These are phyloP conservation scores for Cottus gobio DNA, from an alignment of 2,113 vertebrate species.

Conservation along the genomic window DNA sequence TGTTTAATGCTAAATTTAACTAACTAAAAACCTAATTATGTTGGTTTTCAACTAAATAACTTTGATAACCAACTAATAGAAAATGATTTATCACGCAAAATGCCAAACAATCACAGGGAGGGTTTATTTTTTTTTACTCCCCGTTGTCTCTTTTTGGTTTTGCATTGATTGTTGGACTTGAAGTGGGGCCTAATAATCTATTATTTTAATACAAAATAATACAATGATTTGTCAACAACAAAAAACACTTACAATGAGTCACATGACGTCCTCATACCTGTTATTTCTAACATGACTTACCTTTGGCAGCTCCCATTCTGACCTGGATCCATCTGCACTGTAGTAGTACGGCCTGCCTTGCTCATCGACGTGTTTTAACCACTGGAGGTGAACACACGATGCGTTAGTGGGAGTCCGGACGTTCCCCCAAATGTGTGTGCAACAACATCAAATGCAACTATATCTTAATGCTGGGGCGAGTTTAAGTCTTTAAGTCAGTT, in stretches of 20 bases:
- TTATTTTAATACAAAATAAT: too few species aligned
- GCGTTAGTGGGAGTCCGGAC: not conserved
- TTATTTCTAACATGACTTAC: constrained; percentile 72
- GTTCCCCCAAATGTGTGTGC: not conserved
- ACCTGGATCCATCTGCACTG: constrained; percentile 92
- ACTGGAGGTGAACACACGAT: constrained; percentile 81
- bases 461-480: too few species aligned
- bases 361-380: constrained; percentile 94
- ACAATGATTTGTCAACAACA: too few species aligned
- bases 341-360: constrained; percentile 95
- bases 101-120: not conserved
- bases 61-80: not conserved
- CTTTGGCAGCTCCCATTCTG: constrained; percentile 96
- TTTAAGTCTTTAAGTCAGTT: too few species aligned
- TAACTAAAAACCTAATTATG: too few species aligned
- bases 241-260: too few species aligned
- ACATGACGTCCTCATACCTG: not conserved
- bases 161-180: not conserved
- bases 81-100: not conserved
- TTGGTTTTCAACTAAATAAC: not conserved
- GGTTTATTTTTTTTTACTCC: too few species aligned
- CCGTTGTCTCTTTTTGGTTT: not conserved
- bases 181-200: too few species aligned
- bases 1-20: too few species aligned
- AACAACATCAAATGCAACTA: too few species aligned